A percentile compares a stretch with the other conserved stretches of the same genome.
These are phyloP conservation scores for Odontomyia ornata DNA, from an alignment of 2,888 invertebrate species.

Conservation along the genomic window DNA sequence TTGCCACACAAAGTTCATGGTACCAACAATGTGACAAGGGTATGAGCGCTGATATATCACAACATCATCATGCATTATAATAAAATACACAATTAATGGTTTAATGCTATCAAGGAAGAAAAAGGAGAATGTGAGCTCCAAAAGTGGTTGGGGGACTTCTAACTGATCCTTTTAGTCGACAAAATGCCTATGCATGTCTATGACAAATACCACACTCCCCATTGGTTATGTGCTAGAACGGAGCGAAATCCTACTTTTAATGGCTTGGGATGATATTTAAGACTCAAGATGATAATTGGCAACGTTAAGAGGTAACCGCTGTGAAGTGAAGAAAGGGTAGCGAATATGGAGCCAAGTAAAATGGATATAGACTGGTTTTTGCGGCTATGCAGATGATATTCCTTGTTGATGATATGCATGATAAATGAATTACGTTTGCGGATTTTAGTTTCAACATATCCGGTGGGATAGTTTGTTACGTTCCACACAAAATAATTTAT, in stretches of 20 bases:
- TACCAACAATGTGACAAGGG: too few relatives aligned
- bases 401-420: not conserved
- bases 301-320: conserved; percentile 2
- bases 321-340: not conserved
- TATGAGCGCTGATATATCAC: conserved; percentile 1
- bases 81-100: conserved; percentile 32
- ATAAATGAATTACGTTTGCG: conserved; percentile 5
- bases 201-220: too few relatives aligned
- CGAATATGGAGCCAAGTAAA: not conserved
- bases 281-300: conserved; percentile 34
- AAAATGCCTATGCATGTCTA: too few relatives aligned
- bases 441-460: not conserved
- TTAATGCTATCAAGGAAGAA: conserved; percentile 23
- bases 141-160: too few relatives aligned
- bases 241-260: conserved; percentile 1
- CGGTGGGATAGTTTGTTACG: not conserved
- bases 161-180: too few relatives aligned
- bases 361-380: conserved; percentile 15
- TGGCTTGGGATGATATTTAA: conserved; percentile 2
- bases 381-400: conserved; percentile 6
- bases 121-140: not conserved
- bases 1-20: not conserved
- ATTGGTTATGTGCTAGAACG: too few relatives aligned
- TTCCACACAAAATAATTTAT: too few relatives aligned
- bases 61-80: conserved; percentile 26